Conservation (phyloP, 1,140 invertebrate genomes). For the Zaprionus africanus region DNA sequence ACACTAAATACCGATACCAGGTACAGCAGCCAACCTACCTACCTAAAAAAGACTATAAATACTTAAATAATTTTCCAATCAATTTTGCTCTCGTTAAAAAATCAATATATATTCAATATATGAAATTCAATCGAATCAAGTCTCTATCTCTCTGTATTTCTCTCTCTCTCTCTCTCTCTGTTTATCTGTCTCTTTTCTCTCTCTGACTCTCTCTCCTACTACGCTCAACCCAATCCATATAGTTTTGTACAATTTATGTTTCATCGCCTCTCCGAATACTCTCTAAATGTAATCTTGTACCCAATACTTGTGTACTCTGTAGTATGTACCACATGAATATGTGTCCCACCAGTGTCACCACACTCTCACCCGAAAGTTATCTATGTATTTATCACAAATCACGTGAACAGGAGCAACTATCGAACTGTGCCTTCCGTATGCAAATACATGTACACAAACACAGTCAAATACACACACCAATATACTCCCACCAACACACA, state of each 20-base stretch:
- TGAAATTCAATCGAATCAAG: constrained; percentile 47
- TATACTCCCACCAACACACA: neutral
- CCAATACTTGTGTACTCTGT: constrained; percentile 29
- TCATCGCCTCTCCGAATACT: constrained; percentile 38
- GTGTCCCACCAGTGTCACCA: constrained; percentile 14
- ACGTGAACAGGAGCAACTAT: constrained; percentile 10
- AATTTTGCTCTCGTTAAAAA: constrained; percentile 70
- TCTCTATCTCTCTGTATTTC: constrained; percentile 64
- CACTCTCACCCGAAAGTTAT: constrained; percentile 5
- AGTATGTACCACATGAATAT: constrained; percentile 27
- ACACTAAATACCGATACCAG: constrained; percentile 81
- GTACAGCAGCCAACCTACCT: constrained; percentile 60
- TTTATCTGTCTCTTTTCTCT: constrained; percentile 27
- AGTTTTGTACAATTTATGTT: constrained; percentile 52
- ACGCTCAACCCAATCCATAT: constrained; percentile 59
- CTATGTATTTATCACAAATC: neutral
- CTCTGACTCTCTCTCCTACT: constrained; percentile 48
- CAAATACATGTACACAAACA: neutral
- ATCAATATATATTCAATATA: constrained; percentile 44
- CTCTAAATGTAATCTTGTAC: constrained; percentile 59
- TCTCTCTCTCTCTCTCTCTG: constrained; percentile 57
- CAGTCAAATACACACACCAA: neutral
- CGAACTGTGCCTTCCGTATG: constrained; percentile 1
- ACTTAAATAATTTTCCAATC: constrained; percentile 63
- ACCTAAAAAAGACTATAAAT: constrained; percentile 31